Evolutionary conservation across 2,888 invertebrate genomes (phyloP), one percentile per base, ranked within the genome.

Genomic region (Cotesia congregata): DNA sequence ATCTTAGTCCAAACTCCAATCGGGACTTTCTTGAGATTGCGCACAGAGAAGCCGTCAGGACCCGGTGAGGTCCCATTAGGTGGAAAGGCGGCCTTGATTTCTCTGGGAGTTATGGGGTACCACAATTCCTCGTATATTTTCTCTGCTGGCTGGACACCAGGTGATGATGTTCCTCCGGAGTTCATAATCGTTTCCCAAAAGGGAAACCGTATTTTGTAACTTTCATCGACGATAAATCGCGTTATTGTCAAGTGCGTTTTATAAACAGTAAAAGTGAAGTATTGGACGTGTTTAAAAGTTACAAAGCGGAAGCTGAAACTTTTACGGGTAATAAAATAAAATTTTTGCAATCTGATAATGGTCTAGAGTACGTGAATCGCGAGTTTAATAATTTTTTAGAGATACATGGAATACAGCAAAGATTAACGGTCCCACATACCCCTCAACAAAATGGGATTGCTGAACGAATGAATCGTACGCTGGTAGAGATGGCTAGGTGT

Each of bases 361-460:
- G 80, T 1, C 76, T 12, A 9, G 82, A 82, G 60, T 82, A 79
- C n/a, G 50, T 72, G 5, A 82, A 77, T 50, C 15, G 15, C 3
- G 74, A 80, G 12, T 80, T 85, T 17, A 77, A 80, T 6, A 30
- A 72, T 0, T 83, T 76, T 69, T 68, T 83, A 30, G 67, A 73
- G 38, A 62, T 76, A 38, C 62, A 79, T 5, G 85, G 84, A 7
- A 87, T 86, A 0, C 50, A 59, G 0, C 80, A 83, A 38, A 78
- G 83, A 20, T 67, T 79, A 0, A 81, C 84, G 1, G 77, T 81
- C 1, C 78, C 85, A 0, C 78, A 84, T 62, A 84, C 80, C 1
- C 84, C 84, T 0, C 81, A 85, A 72, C 82, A 83, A 50, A 87
- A 86, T 79, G 86, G 84, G 0, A 60, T 80, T 4, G 82, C 86